A percentile compares a stretch with the other conserved stretches of the same genome.
Conservation (phyloP, 1,140 invertebrate genomes). For the Polypedilum pembai region DNA sequence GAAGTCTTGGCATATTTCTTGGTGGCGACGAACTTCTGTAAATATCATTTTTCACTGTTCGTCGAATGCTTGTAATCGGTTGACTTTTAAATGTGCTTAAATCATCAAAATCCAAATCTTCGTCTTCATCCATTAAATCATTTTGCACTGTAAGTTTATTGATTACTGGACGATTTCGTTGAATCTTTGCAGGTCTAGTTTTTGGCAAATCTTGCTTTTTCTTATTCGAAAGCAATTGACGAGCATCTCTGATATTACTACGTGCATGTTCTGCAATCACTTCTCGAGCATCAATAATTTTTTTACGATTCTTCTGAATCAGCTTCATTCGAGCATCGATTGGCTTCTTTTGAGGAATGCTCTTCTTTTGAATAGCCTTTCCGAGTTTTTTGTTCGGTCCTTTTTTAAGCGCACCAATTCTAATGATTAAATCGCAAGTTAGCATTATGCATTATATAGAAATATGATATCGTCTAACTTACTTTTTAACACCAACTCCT, state of each 20-base stretch:
- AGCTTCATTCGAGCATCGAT: constrained; percentile 62
- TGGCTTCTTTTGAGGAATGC: neutral
- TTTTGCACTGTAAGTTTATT: constrained; percentile 38
- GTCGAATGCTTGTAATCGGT: constrained; percentile 31
- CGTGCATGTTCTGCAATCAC: constrained; percentile 58
- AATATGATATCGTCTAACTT: neutral
- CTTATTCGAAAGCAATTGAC: constrained; percentile 46
- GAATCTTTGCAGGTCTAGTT: neutral
- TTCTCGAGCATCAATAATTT: constrained; percentile 59
- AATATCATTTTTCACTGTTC: constrained; percentile 33
- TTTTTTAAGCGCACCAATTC: too few relatives aligned
- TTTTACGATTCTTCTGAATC: constrained; percentile 57
- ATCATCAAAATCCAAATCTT: constrained; percentile 31
- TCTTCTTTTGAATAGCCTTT: neutral
- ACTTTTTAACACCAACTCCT: neutral
- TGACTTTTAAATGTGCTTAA: constrained; percentile 4
- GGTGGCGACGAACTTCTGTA: neutral
- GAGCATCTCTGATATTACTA: constrained; percentile 51
- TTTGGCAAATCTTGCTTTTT: neutral
- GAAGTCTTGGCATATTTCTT: constrained; percentile 29
- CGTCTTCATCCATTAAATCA: constrained; percentile 38
- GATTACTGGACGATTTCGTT: constrained; percentile 38
- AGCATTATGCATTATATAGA: neutral
- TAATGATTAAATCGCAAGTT: too few relatives aligned
- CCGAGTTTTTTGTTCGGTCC: neutral